These are phyloP conservation scores for Chiridota heheva DNA, from an alignment of 35 echinoderm and acorn worm species.

Conservation along the genomic window DNA sequence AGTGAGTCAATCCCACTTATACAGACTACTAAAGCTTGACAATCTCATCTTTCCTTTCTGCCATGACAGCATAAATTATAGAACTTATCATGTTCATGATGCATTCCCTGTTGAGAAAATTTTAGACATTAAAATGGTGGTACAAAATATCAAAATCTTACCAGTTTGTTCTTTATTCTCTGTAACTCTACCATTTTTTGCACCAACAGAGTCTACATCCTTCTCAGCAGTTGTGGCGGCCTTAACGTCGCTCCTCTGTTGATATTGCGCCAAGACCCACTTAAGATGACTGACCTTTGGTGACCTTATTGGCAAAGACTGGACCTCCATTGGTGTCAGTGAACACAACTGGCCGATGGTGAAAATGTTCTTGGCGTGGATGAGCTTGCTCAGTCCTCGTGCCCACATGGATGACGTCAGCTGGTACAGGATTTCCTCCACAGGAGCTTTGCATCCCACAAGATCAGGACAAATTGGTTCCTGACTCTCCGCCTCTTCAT, in stretches of 20 bases:
- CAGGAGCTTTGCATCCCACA: conserved; percentile 61
- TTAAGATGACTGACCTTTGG: conserved; percentile 79
- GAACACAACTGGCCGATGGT: conserved; percentile 87
- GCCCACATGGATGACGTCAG: conserved; percentile 96
- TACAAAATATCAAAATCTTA: no score
- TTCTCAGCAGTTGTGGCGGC: background rate
- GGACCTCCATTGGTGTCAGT: conserved; percentile 73
- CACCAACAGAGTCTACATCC: background rate
- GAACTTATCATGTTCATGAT: no score
- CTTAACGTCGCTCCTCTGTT: conserved; percentile 5
- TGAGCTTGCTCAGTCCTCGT: conserved; percentile 76
- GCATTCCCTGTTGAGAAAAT: no score
- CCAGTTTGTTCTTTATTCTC: no score
- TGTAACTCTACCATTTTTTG: no score
- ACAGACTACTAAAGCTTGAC: no score
- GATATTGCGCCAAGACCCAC: conserved; percentile 66
- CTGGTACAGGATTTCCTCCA: conserved; percentile 72
- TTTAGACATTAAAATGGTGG: no score
- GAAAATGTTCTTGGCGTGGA: conserved; percentile 79
- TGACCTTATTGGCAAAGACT: conserved; percentile 84
- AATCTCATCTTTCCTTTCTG: no score
- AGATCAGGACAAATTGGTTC: conserved; percentile 76
- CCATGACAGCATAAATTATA: no score
- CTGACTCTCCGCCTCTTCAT: conserved; percentile 64
- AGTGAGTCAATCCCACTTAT: no score